A percentile compares a stretch with the other conserved stretches of the same genome.
Conservation (phyloP, 2,113 vertebrate genomes). For the Psittacus erithacus region DNA sequence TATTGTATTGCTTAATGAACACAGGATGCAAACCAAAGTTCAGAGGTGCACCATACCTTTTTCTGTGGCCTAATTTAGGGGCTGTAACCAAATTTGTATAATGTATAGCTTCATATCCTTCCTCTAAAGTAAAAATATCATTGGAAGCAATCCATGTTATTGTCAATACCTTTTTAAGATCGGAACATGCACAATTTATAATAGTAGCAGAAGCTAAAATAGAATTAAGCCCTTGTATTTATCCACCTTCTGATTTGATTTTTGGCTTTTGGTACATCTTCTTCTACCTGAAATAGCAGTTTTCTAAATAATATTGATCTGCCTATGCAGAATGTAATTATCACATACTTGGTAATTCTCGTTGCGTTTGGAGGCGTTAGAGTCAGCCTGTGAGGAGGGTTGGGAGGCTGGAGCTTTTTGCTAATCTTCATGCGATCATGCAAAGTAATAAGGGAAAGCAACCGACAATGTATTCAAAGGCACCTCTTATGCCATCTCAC, state of each 20-base stretch:
- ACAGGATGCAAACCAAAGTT: conserved; percentile 30
- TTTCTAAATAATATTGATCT: conserved; percentile 18
- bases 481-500: neutral
- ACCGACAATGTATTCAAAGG: neutral
- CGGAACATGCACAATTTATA: neutral
- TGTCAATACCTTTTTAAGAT: conserved; percentile 47
- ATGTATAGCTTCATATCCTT: conserved; percentile 50
- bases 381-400: neutral
- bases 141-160: conserved; percentile 35
- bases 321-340: conserved; percentile 8
- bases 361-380: neutral
- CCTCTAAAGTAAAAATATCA: conserved; percentile 52
- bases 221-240: neutral
- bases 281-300: neutral
- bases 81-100: conserved; percentile 25
- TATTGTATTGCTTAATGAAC: conserved; percentile 31
- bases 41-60: conserved; percentile 30
- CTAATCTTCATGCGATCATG: neutral
- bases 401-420: neutral
- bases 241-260: neutral
- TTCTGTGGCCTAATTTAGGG: neutral
- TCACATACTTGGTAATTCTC: conserved; percentile 6
- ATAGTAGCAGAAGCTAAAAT: neutral
- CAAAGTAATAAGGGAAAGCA: neutral
- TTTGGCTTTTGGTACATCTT: neutral